Evolutionary conservation across 2,797 vertebrate genomes (phyloP), one percentile per base, ranked within the genome.

Genomic region (Nyctalus aviator): DNA sequence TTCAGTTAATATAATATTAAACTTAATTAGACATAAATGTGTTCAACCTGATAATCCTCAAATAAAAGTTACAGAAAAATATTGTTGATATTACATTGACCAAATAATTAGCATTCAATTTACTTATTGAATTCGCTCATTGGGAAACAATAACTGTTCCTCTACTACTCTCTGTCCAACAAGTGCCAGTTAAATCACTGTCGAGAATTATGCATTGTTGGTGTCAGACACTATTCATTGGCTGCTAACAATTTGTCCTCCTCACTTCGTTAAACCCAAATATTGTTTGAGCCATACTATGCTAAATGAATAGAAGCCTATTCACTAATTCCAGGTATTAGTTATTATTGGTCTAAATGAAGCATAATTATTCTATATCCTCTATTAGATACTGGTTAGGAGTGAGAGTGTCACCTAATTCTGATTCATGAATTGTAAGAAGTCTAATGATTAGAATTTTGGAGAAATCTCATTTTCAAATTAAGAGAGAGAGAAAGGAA

Each of bases 1-100:
- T 93, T 64, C 6, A 91, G 81, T 84, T 88, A 76, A 91, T 76
- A 75, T 71, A 72, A 8, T 6, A 77, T 86, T 93, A 75, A 90
- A 66, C 86, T 78, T 35, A 79, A 50, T 78, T 68, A 62, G 0
- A 21, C 17, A 82, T 62, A 46, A 84, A 94, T 75, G 17, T 37
- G 71, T 73, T 32, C 23, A 79, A 78, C n/a, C 18, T 57, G 27
- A 77, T 46, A 83, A 72, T 92, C 88, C 94, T 79, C 14, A 94
- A 83, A 81, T 64, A 20, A 46, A 92, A 90, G 25, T 55, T 84
- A 66, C 35, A 21, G 4, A 90, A 9, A 55, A 91, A 50, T 91
- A 37, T 12, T 46, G 8, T 32, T 48, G 17, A 64, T 93, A 71
- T 1, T 71, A 48, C 2, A 55, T 84, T 86, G 77, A 77, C 18